A percentile compares a stretch with the other conserved stretches of the same genome.
Conservation (phyloP, 2,797 vertebrate genomes). For the Thaleichthys pacificus region DNA sequence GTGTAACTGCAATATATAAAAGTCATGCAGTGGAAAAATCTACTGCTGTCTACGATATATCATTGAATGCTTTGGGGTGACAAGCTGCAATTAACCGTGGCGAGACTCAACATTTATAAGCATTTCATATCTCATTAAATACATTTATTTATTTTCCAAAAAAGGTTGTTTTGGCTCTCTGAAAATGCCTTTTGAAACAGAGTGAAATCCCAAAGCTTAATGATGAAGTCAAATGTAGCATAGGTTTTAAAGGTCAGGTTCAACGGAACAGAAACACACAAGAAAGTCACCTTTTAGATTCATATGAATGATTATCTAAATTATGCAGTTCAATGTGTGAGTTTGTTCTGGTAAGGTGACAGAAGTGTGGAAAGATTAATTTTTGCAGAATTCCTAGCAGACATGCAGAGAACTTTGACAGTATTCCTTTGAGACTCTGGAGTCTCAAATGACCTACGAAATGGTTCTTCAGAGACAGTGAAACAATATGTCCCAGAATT, state of each 20-base stretch:
- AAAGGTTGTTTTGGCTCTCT: slow-evolving; percentile 46
- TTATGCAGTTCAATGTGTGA: slow-evolving; percentile 20
- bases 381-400: slow-evolving; percentile 13
- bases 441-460: not conserved
- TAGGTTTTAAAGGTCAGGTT: slow-evolving; percentile 32
- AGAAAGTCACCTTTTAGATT: slow-evolving; percentile 12
- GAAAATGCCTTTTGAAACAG: slow-evolving; percentile 45
- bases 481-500: slow-evolving; percentile 32
- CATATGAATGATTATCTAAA: slow-evolving; percentile 42
- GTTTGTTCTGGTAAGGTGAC: slow-evolving; percentile 17
- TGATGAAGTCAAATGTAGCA: slow-evolving; percentile 51
- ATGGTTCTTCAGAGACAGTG: slow-evolving; percentile 22
- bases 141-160: slow-evolving; percentile 72
- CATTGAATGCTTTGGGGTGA: slow-evolving; percentile 75
- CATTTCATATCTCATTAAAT: slow-evolving; percentile 79
- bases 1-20: slow-evolving; percentile 47
- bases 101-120: slow-evolving; percentile 68
- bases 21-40: slow-evolving; percentile 50
- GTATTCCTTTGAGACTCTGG: not conserved
- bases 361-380: not conserved
- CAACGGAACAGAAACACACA: slow-evolving; percentile 32
- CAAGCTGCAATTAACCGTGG: slow-evolving; percentile 75
- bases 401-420: slow-evolving; percentile 3
- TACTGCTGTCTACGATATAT: slow-evolving; percentile 62
- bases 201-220: slow-evolving; percentile 47